Evolutionary conservation across 2,113 vertebrate species (phyloP).

Genomic region (Sinocyclocheilus anophthalmus): DNA sequence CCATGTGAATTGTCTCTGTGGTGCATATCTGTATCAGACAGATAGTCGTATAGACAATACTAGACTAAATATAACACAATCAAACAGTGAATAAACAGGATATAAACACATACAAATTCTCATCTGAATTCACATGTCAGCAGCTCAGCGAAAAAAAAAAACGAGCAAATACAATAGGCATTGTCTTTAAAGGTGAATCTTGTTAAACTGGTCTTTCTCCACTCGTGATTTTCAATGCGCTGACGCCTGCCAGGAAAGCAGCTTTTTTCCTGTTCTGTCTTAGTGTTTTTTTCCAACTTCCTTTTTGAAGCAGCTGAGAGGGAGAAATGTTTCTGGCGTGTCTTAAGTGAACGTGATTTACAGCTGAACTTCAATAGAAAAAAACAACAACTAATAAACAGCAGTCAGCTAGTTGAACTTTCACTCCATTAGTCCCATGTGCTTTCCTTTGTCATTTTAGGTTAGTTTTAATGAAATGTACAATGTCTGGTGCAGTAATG

Average conservation of each 20-base stretch:
- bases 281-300: constrained; percentile 41
- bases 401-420: background rate
- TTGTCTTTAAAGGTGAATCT: constrained; percentile 34
- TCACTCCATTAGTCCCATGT: background rate
- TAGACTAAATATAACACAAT: constrained; percentile 16
- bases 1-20: background rate
- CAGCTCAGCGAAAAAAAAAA: background rate
- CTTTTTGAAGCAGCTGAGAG: constrained; percentile 13
- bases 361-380: background rate
- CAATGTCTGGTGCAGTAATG: background rate
- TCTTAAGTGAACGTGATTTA: constrained; percentile 2
- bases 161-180: constrained; percentile 25
- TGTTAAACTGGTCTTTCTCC: constrained; percentile 18
- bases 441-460: background rate
- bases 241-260: constrained; percentile 8
- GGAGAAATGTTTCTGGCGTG: background rate
- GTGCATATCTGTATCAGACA: constrained; percentile 1
- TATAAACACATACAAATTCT: background rate
- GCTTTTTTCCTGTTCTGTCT: constrained; percentile 43
- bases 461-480: background rate
- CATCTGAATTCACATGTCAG: background rate
- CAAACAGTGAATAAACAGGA: constrained; percentile 15
- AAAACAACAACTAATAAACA: background rate
- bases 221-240: constrained; percentile 19
- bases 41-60: background rate